These are phyloP conservation scores for Lutjanus campechanus DNA, from an alignment of 2,797 vertebrate species.

Conservation along the genomic window DNA sequence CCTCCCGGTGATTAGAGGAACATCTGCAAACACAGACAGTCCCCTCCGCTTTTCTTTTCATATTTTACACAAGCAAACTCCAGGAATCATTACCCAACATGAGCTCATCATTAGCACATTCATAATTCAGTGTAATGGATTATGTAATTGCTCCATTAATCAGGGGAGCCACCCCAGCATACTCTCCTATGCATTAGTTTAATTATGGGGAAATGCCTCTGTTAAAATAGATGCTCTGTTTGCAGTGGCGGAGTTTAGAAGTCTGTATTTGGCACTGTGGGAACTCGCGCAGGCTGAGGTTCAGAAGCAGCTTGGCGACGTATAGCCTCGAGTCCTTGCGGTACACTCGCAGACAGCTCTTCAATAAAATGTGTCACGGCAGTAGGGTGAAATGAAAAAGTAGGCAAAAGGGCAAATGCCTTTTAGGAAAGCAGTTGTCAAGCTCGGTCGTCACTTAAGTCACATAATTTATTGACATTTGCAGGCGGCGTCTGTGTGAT, in stretches of 20 bases:
- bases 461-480: slow-evolving; percentile 65
- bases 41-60: slow-evolving; percentile 60
- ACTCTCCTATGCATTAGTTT: slow-evolving; percentile 78
- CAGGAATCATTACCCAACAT: slow-evolving; percentile 79
- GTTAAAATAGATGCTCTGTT: slow-evolving; percentile 77
- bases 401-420: slow-evolving; percentile 64
- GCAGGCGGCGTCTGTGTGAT: slow-evolving; percentile 36
- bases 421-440: slow-evolving; percentile 64
- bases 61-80: slow-evolving; percentile 80
- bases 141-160: slow-evolving; percentile 83
- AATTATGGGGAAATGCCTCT: slow-evolving; percentile 76
- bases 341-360: slow-evolving; percentile 36
- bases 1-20: slow-evolving; percentile 68
- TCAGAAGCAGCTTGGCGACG: slow-evolving; percentile 33
- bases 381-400: slow-evolving; percentile 49
- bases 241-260: slow-evolving; percentile 61
- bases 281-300: slow-evolving; percentile 34
- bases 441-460: slow-evolving; percentile 51
- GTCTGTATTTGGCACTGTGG: slow-evolving; percentile 37
- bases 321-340: slow-evolving; percentile 23
- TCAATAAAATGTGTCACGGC: slow-evolving; percentile 61
- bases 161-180: slow-evolving; percentile 74
- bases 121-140: slow-evolving; percentile 85
- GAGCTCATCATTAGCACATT: slow-evolving; percentile 84
- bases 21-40: slow-evolving; percentile 72